Evolutionary conservation across 2,797 vertebrate species (phyloP), one percentile per base, ranked within the genome.

Genomic region (Melanotaenia parkinsoni): DNA sequence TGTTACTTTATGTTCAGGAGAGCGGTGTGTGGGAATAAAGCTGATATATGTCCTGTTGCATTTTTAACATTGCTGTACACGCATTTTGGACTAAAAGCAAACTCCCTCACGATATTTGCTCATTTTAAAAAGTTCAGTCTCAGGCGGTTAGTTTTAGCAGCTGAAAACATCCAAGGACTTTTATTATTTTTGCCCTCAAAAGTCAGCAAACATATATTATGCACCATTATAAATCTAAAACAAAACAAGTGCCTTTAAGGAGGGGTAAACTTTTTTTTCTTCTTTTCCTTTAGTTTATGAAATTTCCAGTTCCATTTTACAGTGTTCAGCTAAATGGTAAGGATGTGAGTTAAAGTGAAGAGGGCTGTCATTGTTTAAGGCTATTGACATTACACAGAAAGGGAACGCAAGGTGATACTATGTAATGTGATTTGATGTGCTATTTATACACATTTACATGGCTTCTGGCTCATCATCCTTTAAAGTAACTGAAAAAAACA

Each of bases 191-290:
- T 59, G 5, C 20, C n/a, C 43, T 50, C 22, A 1, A 74, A 63
- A 63, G 40, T 50, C 45, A 12, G 66, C 58, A 79, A 63, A 30
- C 30, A 54, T 53, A 64, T 51, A 26, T 51, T 54, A 54, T 40
- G 56, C 11, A 24, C 13, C 26, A 60, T 32, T 45, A 66, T 64
- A 12, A 40, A 64, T 66, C 53, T 67, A 13, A 68, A 77, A 70
- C 35, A 28, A 56, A 18, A 63, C 13, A 61, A 77, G 84, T 83
- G 87, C 84, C 84, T 86, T 85, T 83, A 72, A 57, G 16, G 9
- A 35, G 14, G 35, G 53, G 0, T 63, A 30, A 32, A 40, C 9
- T 57, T 62, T 54, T 72, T 1, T 35, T 58, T 64, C 40, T 56
- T 73, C n/a, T 0, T 62, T 53, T 16, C 20, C 2, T 60, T 37